phyloP scores from a whole-genome alignment of 2,888 invertebrate genomes.

The Acrocera orbiculus region DNA sequence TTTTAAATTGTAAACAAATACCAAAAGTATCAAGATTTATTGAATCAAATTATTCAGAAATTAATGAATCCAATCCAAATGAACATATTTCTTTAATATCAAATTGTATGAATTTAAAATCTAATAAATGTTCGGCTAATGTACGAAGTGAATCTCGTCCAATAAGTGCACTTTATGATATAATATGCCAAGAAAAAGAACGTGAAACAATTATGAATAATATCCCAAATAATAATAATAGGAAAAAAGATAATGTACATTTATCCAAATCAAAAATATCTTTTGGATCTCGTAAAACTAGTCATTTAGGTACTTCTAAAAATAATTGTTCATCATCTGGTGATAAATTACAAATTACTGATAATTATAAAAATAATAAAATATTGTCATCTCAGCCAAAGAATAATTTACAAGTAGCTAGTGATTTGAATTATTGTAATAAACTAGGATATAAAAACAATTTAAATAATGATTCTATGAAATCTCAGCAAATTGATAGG shows the following conservation, averaged over 20 bases:
- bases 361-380: neutral
- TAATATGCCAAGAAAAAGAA: slow-evolving; percentile 33
- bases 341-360: neutral
- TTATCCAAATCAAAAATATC: too few species aligned
- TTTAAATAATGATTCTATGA: slow-evolving; percentile 1
- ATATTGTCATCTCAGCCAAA: slow-evolving; percentile 10
- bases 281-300: too few species aligned
- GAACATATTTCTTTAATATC: too few species aligned
- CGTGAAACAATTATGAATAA: too few species aligned
- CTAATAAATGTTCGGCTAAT: slow-evolving; percentile 24
- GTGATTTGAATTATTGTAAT: slow-evolving; percentile 9
- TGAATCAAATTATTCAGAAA: neutral
- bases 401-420: slow-evolving; percentile 9
- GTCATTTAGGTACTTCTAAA: too few species aligned
- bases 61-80: neutral
- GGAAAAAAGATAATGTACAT: too few species aligned
- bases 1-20: slow-evolving; percentile 16
- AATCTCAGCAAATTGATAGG: neutral
- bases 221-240: too few species aligned
- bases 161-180: slow-evolving; percentile 29
- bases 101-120: too few species aligned
- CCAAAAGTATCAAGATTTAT: neutral
- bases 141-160: slow-evolving; percentile 30
- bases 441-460: slow-evolving; percentile 1
- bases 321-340: neutral